phyloP scores from a whole-genome alignment of 2,888 invertebrate genomes.

The Podabrus alpinus region DNA sequence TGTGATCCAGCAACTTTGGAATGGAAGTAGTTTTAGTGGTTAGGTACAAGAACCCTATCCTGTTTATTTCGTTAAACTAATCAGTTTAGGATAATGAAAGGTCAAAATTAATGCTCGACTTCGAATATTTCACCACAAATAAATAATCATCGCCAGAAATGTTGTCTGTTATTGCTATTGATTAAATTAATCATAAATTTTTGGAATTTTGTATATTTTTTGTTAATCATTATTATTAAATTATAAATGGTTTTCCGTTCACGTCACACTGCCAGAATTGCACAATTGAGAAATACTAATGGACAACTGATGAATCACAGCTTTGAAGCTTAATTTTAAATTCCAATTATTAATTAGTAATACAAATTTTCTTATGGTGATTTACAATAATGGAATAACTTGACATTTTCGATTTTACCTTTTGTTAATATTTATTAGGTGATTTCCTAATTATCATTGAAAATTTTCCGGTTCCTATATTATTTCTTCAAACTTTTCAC shows the following conservation, averaged over 20 bases:
- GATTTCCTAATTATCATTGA: too few relatives aligned
- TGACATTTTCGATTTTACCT: too few relatives aligned
- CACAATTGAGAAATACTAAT: background rate
- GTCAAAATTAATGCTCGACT: background rate
- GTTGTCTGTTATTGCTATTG: background rate
- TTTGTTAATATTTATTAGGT: too few relatives aligned
- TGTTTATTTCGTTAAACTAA: too few relatives aligned
- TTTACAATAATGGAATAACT: too few relatives aligned
- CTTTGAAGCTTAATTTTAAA: background rate
- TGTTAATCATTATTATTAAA: background rate
- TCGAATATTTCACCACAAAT: background rate
- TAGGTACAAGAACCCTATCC: too few relatives aligned
- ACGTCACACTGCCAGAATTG: background rate
- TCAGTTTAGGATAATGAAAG: background rate
- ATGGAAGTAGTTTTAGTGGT: too few relatives aligned
- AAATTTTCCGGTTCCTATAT: too few relatives aligned
- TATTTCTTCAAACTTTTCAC: too few relatives aligned
- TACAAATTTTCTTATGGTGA: too few relatives aligned
- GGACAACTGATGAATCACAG: background rate
- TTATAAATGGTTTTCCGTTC: background rate
- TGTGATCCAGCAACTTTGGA: too few relatives aligned
- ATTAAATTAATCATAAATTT: background rate
- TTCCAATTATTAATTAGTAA: too few relatives aligned
- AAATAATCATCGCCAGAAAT: background rate
- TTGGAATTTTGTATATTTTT: background rate